phyloP scores from a whole-genome alignment of 2,888 invertebrate genomes.

The Ceratothoa steindachneri region DNA sequence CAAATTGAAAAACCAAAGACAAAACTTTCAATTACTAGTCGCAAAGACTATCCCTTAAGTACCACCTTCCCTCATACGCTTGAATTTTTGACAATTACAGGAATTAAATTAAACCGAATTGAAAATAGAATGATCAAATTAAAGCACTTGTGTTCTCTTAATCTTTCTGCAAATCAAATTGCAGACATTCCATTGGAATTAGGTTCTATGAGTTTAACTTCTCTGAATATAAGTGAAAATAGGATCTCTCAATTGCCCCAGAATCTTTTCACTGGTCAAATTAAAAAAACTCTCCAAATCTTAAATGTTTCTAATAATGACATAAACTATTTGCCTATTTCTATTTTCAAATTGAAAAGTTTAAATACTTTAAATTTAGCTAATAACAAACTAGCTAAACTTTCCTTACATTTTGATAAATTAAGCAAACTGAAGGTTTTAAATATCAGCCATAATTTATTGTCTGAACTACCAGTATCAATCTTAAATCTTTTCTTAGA shows the following conservation, averaged over 20 bases:
- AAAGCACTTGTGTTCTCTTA: neutral
- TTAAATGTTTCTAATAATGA: neutral
- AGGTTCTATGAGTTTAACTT: neutral
- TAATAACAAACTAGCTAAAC: neutral
- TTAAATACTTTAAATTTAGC: neutral
- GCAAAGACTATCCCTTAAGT: conserved; percentile 36
- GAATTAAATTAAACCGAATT: neutral
- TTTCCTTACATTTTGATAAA: neutral
- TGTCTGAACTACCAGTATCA: no score
- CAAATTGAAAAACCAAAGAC: conserved; percentile 31
- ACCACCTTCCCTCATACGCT: conserved; percentile 22
- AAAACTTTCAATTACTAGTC: conserved; percentile 15
- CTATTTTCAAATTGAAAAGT: neutral
- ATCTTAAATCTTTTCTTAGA: no score
- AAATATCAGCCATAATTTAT: no score
- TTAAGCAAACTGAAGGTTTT: neutral
- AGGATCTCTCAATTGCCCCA: neutral
- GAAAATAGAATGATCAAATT: neutral
- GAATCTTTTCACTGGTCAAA: neutral
- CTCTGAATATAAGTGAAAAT: neutral
- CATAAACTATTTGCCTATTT: neutral
- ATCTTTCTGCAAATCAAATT: neutral
- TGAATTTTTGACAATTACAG: neutral
- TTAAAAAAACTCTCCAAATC: neutral
- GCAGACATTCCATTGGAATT: neutral